Base-by-base conservation (phyloP, 2,797 vertebrate genomes). In the Oryzias sinensis region DNA sequence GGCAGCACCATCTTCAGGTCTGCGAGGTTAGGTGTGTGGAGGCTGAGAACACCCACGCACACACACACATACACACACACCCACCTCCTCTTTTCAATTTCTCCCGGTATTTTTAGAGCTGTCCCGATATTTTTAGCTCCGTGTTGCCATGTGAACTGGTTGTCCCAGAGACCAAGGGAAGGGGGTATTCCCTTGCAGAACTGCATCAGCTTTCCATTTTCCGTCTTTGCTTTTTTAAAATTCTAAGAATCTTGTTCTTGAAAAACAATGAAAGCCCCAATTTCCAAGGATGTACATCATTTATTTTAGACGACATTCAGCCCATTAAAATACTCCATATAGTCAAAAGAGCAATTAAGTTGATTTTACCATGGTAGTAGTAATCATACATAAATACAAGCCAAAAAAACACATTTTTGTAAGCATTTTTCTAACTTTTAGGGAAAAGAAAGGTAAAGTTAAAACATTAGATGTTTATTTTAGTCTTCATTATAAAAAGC, bases 121-220 rank as follows among this genome's bases (percentile, higher is more conserved):
- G 59, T 69, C 65, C 46, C 55, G 88, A 77, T 93, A 93, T 93
- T 92, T 93, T 92, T 93, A 92, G 90, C 89, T 67, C 80, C 16
- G 82, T 92, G 92, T 93, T 93, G 90, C 92, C 91, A 93, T 93
- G 92, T 92, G 87, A 88, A 90, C 85, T 84, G 85, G 84, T 89
- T 83, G 86, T 92, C 85, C 87, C 72, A 75, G 85, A 84, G 64
- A 90, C 85, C 74, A 82, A 78, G 72, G 72, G 85, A 82, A 89
- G 33, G 33, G 82, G 88, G 87, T 90, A 85, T 90, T 91, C 87
- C 90, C 86, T 71, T 84, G 87, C 76, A 71, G 81, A 76, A 82
- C 80, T 77, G 74, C 73, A 82, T 84, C 79, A 78, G 73, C 79
- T 79, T 77, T 63, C 65, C 53, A 41, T 79, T 74, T 70, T 56